phyloP scores from a whole-genome alignment of 2,888 invertebrate species.

The Drosophila ezoana region DNA sequence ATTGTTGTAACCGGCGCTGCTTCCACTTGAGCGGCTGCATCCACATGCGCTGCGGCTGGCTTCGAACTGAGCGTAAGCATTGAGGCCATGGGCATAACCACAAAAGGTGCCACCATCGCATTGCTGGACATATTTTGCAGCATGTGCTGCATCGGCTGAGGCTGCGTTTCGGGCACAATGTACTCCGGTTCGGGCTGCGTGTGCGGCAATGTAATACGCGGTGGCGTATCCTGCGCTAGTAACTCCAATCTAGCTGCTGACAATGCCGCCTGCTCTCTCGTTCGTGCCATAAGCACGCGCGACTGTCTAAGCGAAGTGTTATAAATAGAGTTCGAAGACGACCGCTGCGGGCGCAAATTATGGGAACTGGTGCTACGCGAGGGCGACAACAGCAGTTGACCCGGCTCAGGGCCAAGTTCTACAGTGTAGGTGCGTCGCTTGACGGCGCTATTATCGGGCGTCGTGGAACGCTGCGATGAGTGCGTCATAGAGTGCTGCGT shows the following conservation, averaged over 20 bases:
- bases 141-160: conserved; percentile 19
- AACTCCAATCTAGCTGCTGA: conserved; percentile 8
- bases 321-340: neutral
- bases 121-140: conserved; percentile 39
- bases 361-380: conserved; percentile 4
- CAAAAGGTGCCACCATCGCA: conserved; percentile 13
- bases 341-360: neutral
- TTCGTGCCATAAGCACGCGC: neutral
- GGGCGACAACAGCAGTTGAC: conserved; percentile 58
- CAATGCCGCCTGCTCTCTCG: conserved; percentile 1
- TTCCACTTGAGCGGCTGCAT: neutral
- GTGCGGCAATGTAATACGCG: neutral
- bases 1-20: neutral
- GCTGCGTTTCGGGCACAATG: conserved; percentile 63
- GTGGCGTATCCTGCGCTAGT: conserved; percentile 53
- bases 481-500: neutral
- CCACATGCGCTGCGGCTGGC: neutral
- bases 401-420: conserved; percentile 51
- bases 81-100: conserved; percentile 42
- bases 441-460: neutral
- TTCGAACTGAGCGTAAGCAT: conserved; percentile 17
- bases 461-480: neutral
- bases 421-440: conserved; percentile 59
- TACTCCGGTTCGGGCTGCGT: conserved; percentile 36
- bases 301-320: neutral